Base-by-base conservation (phyloP, 1,140 invertebrate genomes). In the Plodia interpunctella region DNA sequence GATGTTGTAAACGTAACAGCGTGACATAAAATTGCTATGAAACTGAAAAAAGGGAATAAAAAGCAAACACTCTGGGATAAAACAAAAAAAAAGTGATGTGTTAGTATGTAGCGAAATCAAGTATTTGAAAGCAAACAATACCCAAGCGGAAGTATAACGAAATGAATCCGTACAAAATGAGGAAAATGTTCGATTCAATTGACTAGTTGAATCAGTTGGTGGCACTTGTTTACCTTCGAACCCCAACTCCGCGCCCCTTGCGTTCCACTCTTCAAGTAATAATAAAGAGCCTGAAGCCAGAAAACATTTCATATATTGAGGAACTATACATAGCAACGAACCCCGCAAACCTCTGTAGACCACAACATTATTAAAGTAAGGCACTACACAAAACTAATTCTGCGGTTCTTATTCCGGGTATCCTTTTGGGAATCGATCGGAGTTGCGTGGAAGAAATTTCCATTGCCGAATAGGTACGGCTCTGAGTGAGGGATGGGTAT, bases 201-300 rank as follows among this genome's bases (percentile, higher is more conserved):
- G 71, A 80, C 70, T 79, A 76, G 76, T 74, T 73, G 77, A 85
- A 86, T 82, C 73, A 80, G 76, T 78, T 70, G 65, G 62, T 66
- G 59, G 76, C 74, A 85, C 76, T 88, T 88, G 80, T 87, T 88
- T 87, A 78, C 83, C 79, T 78, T 65, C 70, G 62, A 79, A 81
- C 86, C 83, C 73, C 76, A 70, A 59, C 59, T 62, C 57, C 58
- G 50, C 67, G 55, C 73, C 76, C 78, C 78, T 70, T 69, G 70
- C 63, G 72, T 78, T 69, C 71, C 68, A 65, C 75, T 78, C 76
- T 81, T 73, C 76, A 80, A 87, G 83, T 86, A 88, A 88, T 88
- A 87, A 86, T 84, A 88, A 85, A 88, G 84, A 75, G 83, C 86
- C 84, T 79, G 83, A 84, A 88, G 86, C 83, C 83, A 84, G 76